Evolutionary conservation across 2,797 vertebrate genomes (phyloP).

Genomic region (Trichosurus vulpecula): DNA sequence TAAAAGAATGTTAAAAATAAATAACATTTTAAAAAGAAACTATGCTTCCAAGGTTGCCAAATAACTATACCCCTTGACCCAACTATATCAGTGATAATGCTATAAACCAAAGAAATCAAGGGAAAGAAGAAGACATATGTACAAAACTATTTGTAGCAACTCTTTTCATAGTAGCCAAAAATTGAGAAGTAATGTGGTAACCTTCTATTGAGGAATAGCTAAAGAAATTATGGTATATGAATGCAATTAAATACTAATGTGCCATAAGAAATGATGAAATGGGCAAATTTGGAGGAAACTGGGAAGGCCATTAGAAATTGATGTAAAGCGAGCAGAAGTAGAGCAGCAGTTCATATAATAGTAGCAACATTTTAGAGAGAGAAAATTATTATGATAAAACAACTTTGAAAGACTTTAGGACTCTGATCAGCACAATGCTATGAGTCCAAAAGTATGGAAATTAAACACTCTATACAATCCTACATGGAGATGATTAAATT

Average conservation of each 20-base stretch:
- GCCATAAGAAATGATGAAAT: neutral
- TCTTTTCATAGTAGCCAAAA: conserved; percentile 18
- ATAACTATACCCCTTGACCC: neutral
- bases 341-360: neutral
- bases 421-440: neutral
- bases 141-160: neutral
- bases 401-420: neutral
- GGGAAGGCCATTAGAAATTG: neutral
- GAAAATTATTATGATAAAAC: neutral
- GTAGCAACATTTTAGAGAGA: conserved; percentile 10
- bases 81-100: neutral
- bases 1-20: too few species aligned
- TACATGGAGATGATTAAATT: neutral
- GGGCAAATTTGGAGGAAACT: neutral
- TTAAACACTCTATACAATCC: neutral
- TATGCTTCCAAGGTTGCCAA: too few species aligned
- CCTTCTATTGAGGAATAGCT: neutral
- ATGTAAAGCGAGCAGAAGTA: neutral
- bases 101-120: conserved; percentile 6
- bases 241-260: conserved; percentile 6
- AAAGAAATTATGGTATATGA: conserved; percentile 1
- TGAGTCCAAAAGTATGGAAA: neutral
- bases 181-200: conserved; percentile 4
- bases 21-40: too few species aligned
- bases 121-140: neutral